Evolutionary conservation across 1,140 invertebrate species (phyloP), one percentile per base, ranked within the genome.

Genomic region (Melitaea cinxia): DNA sequence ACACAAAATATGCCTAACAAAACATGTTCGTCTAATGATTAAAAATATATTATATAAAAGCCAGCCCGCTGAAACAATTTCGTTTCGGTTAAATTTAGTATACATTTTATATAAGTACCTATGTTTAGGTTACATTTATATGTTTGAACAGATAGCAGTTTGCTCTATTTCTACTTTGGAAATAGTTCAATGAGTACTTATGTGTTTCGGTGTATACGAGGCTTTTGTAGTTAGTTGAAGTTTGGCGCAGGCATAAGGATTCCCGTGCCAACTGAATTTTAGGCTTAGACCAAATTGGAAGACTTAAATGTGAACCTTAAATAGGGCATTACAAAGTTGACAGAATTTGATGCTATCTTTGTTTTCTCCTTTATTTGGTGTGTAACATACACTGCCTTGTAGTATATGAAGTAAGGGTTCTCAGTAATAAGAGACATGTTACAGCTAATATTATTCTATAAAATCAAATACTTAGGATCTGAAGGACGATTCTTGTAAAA

Each of bases 191-290:
- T 37, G 54, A 56, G 35, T 56, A 33, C 33, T 39, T 56, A 56
- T 56, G 54, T 56, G 37, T 56, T 33, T 56, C 54, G 30, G 37
- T 56, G 42, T 47, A 19, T 21, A 24, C 37, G 54, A 37, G 19
- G 33, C 54, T 56, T 56, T 56, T 42, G 54, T 54, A 54, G 52
- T 39, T 55, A 56, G 35, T 56, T 56, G 54, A 33, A 56, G 54
- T 52, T 56, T 56, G 54, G 33, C 54, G 30, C 23, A 24, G 49
- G 21, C 35, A 39, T 37, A 35, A 33, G 35, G 33, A 56, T 37
- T 56, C 33, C 23, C 54, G 54, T 56, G 54, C 54, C 54, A 56
- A 56, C 54, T 37, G 24, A 52, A 26, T 52, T 52, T 52, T 52
- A 52, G 49, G 26, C 26, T 52, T 52, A 52, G 49, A 26, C 21